phyloP scores from a whole-genome alignment of 2,888 invertebrate genomes.

The Lasioglossum marginatum region DNA sequence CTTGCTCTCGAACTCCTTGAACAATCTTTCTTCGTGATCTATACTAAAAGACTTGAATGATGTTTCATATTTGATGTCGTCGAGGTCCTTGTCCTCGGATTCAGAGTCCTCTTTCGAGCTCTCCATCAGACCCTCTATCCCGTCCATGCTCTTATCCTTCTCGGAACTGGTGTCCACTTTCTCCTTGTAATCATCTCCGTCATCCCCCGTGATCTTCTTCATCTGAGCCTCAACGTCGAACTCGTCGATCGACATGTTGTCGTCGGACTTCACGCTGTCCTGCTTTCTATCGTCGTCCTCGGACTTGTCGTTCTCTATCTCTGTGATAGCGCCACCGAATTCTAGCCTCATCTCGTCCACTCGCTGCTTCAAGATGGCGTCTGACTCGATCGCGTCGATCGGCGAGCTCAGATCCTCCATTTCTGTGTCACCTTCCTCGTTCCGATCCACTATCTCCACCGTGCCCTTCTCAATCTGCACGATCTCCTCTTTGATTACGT shows the following conservation, averaged over 20 bases:
- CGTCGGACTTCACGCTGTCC: slow-evolving; percentile 70
- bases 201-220: slow-evolving; percentile 83
- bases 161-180: slow-evolving; percentile 78
- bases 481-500: slow-evolving; percentile 25
- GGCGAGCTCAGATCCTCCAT: slow-evolving; percentile 84
- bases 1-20: slow-evolving; percentile 73
- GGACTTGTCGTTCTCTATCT: slow-evolving; percentile 74
- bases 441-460: slow-evolving; percentile 83
- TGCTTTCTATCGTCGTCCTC: slow-evolving; percentile 65
- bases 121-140: slow-evolving; percentile 82
- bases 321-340: slow-evolving; percentile 79
- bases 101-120: slow-evolving; percentile 83
- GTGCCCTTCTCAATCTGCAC: slow-evolving; percentile 74
- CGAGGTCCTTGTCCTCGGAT: slow-evolving; percentile 75
- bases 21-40: slow-evolving; percentile 70
- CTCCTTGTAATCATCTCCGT: slow-evolving; percentile 82
- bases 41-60: slow-evolving; percentile 65
- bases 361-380: slow-evolving; percentile 84
- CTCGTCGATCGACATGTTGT: slow-evolving; percentile 80
- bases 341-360: slow-evolving; percentile 85
- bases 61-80: slow-evolving; percentile 70
- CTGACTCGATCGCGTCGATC: slow-evolving; percentile 83
- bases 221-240: slow-evolving; percentile 83
- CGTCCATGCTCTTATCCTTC: slow-evolving; percentile 81
- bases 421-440: slow-evolving; percentile 80